Evolutionary conservation across 2,888 invertebrate species (phyloP), one percentile per base, ranked within the genome.

Genomic region (Andrena trimmerana): DNA sequence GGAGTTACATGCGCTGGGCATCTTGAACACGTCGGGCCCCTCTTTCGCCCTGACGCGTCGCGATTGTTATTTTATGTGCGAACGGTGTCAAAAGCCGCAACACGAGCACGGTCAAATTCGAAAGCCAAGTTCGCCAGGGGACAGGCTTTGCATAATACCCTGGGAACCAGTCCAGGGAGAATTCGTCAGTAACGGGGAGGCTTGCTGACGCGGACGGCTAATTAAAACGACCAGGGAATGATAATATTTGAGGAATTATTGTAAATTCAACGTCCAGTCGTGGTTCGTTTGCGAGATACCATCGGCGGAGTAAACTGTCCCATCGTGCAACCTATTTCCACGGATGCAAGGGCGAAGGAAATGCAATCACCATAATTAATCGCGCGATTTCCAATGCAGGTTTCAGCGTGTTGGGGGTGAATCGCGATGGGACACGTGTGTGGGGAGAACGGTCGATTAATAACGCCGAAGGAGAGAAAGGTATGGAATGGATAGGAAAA

Each of bases 1-100:
- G 85, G 62, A 74, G 42, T 72, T 50, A 33, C 76, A 5, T 36
- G 16, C 59, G 74, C 70, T 81, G 76, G 73, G 70, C 29, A 24
- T 36, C 20, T n/a, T 72, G 72, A 20, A n/a, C 54, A 16, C 8
- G 1, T 27, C 24, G 16, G 1, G 42, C 52, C 60, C 57, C 20
- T n/a, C 48, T 71, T 24, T 8, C 62, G 36, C 48, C 13, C 2
- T 24, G 16, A 52, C 59, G 2, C 48, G 66, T 70, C 59, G 6
- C 60, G 71, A 29, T 65, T 24, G 57, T 79, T 60, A 65, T 29
- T 50, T 65, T 69, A 79, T 57, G 52, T 42, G 71, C 8, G 50
- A 67, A 68, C 68, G 48, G 66, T 31, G 60, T 31, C 50, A 48
- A 67, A 78, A 69, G 66, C 54, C 76, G 36, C 75, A 70, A n/a